Evolutionary conservation across 2,113 vertebrate genomes (phyloP).

Genomic region (Platysteira castanea): DNA sequence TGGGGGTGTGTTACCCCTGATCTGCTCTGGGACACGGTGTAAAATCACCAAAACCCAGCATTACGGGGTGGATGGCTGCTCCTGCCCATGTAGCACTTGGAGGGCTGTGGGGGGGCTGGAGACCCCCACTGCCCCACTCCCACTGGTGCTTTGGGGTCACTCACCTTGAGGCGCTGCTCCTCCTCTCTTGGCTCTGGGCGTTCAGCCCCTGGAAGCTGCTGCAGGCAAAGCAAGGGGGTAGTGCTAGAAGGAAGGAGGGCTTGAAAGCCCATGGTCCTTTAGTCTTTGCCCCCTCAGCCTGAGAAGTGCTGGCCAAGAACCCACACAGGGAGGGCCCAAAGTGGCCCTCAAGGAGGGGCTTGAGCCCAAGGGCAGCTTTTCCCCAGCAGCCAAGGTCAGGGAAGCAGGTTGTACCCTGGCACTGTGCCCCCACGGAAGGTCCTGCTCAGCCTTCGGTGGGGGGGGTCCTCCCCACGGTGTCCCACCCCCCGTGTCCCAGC

Average conservation of each 20-base stretch:
- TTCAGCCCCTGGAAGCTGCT: background rate
- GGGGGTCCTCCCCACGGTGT: background rate
- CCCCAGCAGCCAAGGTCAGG: background rate
- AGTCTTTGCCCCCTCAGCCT: accelerated
- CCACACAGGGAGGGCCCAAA: background rate
- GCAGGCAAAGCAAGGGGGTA: background rate
- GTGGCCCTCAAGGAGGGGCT: no score
- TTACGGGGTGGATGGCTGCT: background rate
- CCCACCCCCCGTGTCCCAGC: background rate
- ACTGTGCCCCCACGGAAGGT: accelerated
- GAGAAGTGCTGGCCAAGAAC: background rate
- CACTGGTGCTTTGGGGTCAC: background rate
- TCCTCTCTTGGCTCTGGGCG: background rate
- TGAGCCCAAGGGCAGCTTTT: background rate
- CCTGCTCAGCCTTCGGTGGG: background rate
- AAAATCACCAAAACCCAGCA: background rate
- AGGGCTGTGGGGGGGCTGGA: background rate
- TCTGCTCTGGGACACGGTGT: background rate
- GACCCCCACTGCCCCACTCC: background rate
- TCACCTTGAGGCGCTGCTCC: background rate
- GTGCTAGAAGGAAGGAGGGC: background rate
- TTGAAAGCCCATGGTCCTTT: background rate
- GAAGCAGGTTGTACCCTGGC: background rate
- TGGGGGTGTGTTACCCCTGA: accelerated
- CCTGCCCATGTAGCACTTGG: accelerated